Base-by-base conservation (phyloP, 2,797 vertebrate genomes). In the Oryzias dopingdopingensis region DNA sequence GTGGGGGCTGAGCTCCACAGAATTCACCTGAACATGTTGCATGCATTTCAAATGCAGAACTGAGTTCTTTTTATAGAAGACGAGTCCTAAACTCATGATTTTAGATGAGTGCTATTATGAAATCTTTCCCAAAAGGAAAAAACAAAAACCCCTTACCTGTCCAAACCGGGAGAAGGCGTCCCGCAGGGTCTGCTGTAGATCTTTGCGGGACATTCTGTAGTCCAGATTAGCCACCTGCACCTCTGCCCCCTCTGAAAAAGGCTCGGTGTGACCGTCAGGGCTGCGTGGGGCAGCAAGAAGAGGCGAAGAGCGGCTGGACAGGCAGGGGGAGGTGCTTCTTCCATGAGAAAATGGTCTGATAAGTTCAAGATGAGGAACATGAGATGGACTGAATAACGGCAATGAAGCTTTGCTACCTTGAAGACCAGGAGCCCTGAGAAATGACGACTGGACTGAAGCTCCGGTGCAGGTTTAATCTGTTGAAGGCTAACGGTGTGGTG, bases 401-500 rank as follows among this genome's bases (percentile, higher is more conserved):
- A 2, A 37, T 16, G 6, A 14, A 41, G 18, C 6, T 24, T 22
- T 0, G 7, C 81, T 92, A 99, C 96, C 96, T 92, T 46, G 96
- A 94, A 20, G 95, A 96, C 95, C 94, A 96, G 40, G 93, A 95
- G 49, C 94, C 91, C 67, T 95, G 95, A 68, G 95, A 89, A 17
- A 92, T 40, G 18, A 93, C 73, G 41, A 94, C 70, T 32, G 96
- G 95, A 72, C 94, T 95, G 68, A 93, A 94, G 22, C 93, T 95
- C 67, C 93, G 90, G 59, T 96, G 94, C 32, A 92, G 86, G 1
- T 92, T 90, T 75, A 98, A 49, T 76, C 96, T 96, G 90, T 94
- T 97, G 82, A 99, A 99, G 71, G 97, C 97, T 15, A 96, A 98
- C 0, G 95, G 96, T 2, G 94, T 98, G 89, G 96, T 98, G 64